Evolutionary conservation across 2,888 invertebrate genomes (phyloP).

Genomic region (Stenichneumon culpator): DNA sequence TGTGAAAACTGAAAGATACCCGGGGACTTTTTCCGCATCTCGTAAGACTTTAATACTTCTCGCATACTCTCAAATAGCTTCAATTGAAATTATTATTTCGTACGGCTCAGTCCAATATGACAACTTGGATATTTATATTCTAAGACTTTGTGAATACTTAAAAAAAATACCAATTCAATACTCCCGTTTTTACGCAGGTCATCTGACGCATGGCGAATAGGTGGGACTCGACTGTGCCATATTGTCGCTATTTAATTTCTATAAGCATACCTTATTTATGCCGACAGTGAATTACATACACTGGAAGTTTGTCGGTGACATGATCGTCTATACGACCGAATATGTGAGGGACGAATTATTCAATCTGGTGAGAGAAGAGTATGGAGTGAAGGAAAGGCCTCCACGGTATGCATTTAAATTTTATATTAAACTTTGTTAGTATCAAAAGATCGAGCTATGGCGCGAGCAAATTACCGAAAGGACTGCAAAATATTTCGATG

Average conservation of each 20-base stretch:
- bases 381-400: slow-evolving; percentile 24
- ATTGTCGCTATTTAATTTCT: background rate
- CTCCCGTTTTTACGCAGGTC: too few species aligned
- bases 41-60: too few species aligned
- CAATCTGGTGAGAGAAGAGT: background rate
- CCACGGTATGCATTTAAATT: background rate
- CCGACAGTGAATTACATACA: slow-evolving; percentile 71
- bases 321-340: slow-evolving; percentile 63
- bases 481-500: background rate
- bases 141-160: too few species aligned
- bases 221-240: too few species aligned
- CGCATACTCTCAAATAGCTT: too few species aligned
- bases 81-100: too few species aligned
- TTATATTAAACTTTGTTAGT: background rate
- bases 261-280: slow-evolving; percentile 73
- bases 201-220: too few species aligned
- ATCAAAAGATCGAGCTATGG: background rate
- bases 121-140: too few species aligned
- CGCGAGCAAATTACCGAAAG: slow-evolving; percentile 81
- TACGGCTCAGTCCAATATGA: too few species aligned
- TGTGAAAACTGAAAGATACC: too few species aligned
- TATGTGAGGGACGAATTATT: slow-evolving; percentile 30
- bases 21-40: too few species aligned
- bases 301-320: slow-evolving; percentile 68
- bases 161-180: too few species aligned